Conservation (phyloP, 2,113 vertebrate genomes). For the Elgaria multicarinata region DNA sequence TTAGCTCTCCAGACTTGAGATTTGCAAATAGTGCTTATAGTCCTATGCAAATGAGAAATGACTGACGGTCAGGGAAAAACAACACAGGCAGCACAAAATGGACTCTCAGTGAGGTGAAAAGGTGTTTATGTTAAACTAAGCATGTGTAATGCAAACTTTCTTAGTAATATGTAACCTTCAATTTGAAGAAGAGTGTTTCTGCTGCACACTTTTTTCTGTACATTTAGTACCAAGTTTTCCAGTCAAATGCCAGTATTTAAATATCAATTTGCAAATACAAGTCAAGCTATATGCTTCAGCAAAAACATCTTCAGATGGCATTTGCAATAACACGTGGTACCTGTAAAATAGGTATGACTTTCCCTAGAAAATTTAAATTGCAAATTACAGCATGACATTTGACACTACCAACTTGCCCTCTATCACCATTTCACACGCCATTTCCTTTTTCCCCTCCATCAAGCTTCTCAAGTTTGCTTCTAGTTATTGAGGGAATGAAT, state of each 20-base stretch:
- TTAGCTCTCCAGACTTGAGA: not conserved
- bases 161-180: not conserved
- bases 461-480: not conserved
- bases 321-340: conserved; percentile 6
- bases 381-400: conserved; percentile 2
- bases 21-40: not conserved
- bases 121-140: not conserved
- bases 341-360: not conserved
- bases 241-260: conserved; percentile 9
- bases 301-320: not conserved
- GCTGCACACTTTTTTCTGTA: not conserved
- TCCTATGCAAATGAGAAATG: not conserved
- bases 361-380: not conserved
- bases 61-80: not conserved
- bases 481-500: not conserved
- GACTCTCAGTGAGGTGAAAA: not conserved
- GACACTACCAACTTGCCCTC: not conserved
- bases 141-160: not conserved
- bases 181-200: not conserved
- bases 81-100: too few relatives aligned
- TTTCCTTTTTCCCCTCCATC: not conserved
- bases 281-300: not conserved
- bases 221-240: not conserved
- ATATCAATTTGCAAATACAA: conserved; percentile 4
- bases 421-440: not conserved